Evolutionary conservation across 2,113 vertebrate genomes (phyloP).

Genomic region (Diadophis punctatus): DNA sequence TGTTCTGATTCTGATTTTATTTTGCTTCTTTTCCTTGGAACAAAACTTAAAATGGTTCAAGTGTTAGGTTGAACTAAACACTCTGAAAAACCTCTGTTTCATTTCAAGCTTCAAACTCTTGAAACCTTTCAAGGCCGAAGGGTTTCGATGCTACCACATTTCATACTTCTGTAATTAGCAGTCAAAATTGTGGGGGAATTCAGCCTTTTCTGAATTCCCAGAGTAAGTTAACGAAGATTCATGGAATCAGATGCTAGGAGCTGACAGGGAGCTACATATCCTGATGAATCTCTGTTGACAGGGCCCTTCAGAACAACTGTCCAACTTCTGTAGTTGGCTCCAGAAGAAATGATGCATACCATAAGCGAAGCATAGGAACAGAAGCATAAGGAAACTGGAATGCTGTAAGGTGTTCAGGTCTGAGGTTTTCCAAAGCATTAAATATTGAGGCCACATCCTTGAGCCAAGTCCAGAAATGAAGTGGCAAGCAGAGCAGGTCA

Average conservation of each 20-base stretch:
- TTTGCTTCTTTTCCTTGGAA: not conserved
- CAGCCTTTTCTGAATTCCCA: not conserved
- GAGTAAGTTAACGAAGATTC: not conserved
- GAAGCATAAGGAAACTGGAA: not conserved
- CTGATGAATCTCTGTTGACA: not conserved
- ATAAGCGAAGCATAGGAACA: not conserved
- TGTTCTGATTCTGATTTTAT: too few species aligned
- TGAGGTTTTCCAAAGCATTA: not conserved
- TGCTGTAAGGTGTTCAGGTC: not conserved
- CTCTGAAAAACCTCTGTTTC: not conserved
- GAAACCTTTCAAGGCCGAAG: not conserved
- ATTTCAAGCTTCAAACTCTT: not conserved
- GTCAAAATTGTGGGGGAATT: not conserved
- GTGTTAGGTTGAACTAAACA: not conserved
- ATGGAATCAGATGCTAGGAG: not conserved
- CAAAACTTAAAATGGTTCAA: not conserved
- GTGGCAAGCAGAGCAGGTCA: not conserved
- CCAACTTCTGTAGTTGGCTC: not conserved
- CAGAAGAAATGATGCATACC: not conserved
- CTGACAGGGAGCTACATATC: not conserved
- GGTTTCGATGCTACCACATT: not conserved
- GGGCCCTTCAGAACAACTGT: not conserved
- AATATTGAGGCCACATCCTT: not conserved
- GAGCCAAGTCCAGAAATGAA: not conserved
- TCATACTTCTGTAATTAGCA: not conserved